Percentiles rank a stretch among this genome's conserved stretches.
phyloP scores from a whole-genome alignment of 2,113 vertebrate species.

The Circaetus cinerascens region DNA sequence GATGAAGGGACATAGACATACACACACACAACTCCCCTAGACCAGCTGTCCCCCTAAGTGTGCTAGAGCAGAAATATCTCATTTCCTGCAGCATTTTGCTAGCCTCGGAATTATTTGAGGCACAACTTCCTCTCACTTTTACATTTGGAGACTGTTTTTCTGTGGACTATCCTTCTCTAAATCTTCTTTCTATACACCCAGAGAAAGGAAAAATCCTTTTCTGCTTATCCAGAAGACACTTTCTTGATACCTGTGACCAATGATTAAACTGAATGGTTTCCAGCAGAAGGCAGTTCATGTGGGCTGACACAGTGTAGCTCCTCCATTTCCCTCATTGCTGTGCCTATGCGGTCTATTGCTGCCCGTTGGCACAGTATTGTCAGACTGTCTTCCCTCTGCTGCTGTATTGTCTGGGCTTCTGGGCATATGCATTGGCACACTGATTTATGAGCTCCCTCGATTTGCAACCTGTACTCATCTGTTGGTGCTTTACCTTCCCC shows the following conservation, averaged over 20 bases:
- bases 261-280: not conserved
- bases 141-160: not conserved
- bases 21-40: not conserved
- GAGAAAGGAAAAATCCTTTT: not conserved
- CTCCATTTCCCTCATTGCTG: not conserved
- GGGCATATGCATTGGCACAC: not conserved
- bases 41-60: not conserved
- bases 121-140: not conserved
- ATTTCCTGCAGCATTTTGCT: not conserved
- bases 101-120: not conserved
- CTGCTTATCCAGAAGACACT: not conserved
- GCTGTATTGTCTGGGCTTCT: not conserved
- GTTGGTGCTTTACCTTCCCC: not conserved
- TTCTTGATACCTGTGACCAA: not conserved
- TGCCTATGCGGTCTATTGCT: not conserved
- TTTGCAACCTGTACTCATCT: not conserved
- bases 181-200: not conserved
- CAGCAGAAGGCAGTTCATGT: not conserved
- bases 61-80: not conserved
- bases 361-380: fast-evolving
- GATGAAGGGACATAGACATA: too few species aligned
- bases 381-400: not conserved
- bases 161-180: too few species aligned
- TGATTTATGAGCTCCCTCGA: not conserved
- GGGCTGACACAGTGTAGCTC: not conserved